A percentile compares a stretch with the other conserved stretches of the same genome.
phyloP scores from a whole-genome alignment of 1,140 invertebrate genomes.

The Saccostrea cuccullata region DNA sequence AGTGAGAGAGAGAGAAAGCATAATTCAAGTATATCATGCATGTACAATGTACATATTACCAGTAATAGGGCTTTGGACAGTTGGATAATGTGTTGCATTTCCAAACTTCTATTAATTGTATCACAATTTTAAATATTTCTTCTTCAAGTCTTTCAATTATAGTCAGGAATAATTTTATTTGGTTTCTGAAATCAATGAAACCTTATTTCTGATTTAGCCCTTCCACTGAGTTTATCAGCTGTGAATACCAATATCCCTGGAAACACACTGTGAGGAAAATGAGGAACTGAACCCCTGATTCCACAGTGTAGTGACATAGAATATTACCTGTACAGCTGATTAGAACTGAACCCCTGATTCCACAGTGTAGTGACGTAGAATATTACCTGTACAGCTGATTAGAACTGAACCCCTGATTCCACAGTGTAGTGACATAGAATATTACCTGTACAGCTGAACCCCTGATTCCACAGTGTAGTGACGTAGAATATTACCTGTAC shows the following conservation, averaged over 20 bases:
- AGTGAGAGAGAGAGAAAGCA: no score
- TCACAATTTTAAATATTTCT: not conserved
- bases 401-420: no score
- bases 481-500: not conserved
- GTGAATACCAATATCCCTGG: not conserved
- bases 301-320: not conserved
- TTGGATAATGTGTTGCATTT: no score
- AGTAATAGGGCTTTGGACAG: no score
- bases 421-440: not conserved
- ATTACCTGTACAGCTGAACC: not conserved
- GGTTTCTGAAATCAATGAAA: not conserved
- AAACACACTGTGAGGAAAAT: no score
- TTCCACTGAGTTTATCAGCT: not conserved
- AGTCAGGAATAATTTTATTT: not conserved
- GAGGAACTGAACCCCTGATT: no score
- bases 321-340: not conserved
- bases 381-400: conserved; percentile 2
- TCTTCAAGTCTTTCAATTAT: not conserved
- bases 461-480: not conserved
- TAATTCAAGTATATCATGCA: no score
- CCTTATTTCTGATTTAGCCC: not conserved
- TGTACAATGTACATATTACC: no score
- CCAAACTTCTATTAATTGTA: not conserved
- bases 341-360: no score
- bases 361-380: not conserved